Percentiles rank a stretch among this genome's conserved stretches.
phyloP scores from a whole-genome alignment of 2,113 vertebrate genomes.

The Fregetta grallaria region DNA sequence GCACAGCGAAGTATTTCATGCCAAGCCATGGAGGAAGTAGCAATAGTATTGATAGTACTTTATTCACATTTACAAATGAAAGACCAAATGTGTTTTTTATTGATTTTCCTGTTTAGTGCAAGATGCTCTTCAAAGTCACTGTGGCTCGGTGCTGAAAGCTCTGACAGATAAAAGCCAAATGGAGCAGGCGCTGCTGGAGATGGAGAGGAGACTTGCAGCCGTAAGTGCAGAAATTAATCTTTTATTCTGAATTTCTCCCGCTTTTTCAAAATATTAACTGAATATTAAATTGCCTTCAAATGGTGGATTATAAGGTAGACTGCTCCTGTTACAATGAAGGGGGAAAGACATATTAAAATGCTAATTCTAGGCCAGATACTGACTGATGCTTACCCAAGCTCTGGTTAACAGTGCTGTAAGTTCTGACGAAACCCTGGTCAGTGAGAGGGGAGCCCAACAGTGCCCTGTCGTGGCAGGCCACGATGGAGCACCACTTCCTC shows the following conservation, averaged over 20 bases:
- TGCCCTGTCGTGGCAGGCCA: neutral
- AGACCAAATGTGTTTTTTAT: slow-evolving; percentile 36
- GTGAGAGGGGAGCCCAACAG: neutral
- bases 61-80: slow-evolving; percentile 56
- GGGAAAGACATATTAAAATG: slow-evolving; percentile 8
- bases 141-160: slow-evolving; percentile 53
- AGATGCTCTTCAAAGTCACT: slow-evolving; percentile 64
- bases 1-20: neutral
- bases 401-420: neutral
- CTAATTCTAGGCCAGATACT: neutral
- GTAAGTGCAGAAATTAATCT: slow-evolving; percentile 67
- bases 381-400: neutral
- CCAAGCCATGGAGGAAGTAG: neutral
- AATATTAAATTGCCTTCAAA: slow-evolving; percentile 1
- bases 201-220: slow-evolving; percentile 60
- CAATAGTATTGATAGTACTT: neutral
- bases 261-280: slow-evolving; percentile 59
- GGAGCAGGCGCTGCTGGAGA: slow-evolving; percentile 69
- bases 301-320: neutral
- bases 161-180: slow-evolving; percentile 64
- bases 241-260: neutral
- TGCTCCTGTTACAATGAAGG: neutral
- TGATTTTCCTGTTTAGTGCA: slow-evolving; percentile 72
- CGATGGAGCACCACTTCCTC: neutral
- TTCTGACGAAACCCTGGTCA: neutral